Evolutionary conservation across 2,797 vertebrate genomes (phyloP).

Genomic region (Sylvilagus floridanus): DNA sequence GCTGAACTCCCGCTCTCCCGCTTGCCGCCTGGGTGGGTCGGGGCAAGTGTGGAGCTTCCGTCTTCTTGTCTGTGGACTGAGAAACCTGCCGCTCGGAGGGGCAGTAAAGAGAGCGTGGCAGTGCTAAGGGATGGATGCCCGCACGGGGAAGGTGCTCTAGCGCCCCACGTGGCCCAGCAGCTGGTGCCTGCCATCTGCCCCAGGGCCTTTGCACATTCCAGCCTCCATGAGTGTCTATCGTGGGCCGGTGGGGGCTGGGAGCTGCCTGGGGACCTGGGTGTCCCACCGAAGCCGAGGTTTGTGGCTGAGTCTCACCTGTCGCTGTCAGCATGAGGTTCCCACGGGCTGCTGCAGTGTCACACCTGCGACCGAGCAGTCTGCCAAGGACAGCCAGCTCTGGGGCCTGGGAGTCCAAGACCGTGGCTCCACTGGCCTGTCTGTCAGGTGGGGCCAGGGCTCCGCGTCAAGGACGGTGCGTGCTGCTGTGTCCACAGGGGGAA

Average conservation of each 20-base stretch:
- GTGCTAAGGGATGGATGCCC: not conserved
- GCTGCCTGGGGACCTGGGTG: not conserved
- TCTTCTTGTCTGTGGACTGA: not conserved
- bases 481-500: too few relatives aligned
- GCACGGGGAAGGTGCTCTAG: too few relatives aligned
- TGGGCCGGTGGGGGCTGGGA: not conserved
- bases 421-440: too few relatives aligned
- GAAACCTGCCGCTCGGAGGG: not conserved
- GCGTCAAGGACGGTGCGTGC: too few relatives aligned
- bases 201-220: not conserved
- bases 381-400: too few relatives aligned
- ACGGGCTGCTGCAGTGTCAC: too few relatives aligned
- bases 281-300: slow-evolving; percentile 25
- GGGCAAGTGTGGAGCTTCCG: not conserved
- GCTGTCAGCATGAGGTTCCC: rapidly evolving
- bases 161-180: rapidly evolving
- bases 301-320: slow-evolving; percentile 55
- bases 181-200: not conserved
- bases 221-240: not conserved
- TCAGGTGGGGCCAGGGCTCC: too few relatives aligned
- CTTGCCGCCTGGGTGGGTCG: not conserved
- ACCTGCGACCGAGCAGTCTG: too few relatives aligned
- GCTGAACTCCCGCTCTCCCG: not conserved
- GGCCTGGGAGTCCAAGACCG: too few relatives aligned
- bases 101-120: not conserved